Evolutionary conservation across 23 tunicate genomes (phyloP), one percentile per base, ranked within the genome.

Genomic region (Trididemnum clinides): DNA sequence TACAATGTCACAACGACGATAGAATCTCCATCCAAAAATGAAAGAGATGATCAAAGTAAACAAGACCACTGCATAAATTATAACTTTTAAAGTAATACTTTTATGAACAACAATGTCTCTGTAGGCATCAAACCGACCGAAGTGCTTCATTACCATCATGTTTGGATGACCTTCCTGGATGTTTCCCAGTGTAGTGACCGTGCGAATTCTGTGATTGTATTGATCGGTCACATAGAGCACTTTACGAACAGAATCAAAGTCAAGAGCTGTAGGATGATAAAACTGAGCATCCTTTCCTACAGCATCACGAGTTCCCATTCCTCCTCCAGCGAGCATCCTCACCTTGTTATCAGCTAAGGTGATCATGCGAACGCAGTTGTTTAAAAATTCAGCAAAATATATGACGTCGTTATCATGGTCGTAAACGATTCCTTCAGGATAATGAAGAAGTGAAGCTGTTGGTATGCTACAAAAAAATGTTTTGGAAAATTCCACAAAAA

Each of bases 151-250:
- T 19, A 33, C 19, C 64, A 39, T 69, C 28, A n/a, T 5, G 19
- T 50, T 51, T 23, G 62, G 32, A 63, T 58, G 22, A n/a, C 83
- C 75, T 37, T 32, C 19, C 59, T 69, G 33, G 12, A n/a, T 15
- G 33, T 57, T 85, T 4, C 89, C 82, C 23, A 59, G 39, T 1
- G 75, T 51, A 4, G 89, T 74, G 22, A 85, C 81, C 26, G 83
- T 51, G 28, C 89, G 51, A 20, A 85, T 51, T 35, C 83, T 38
- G 76, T 85, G 89, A 28, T 85, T 85, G 34, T 85, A 85, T 78
- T 85, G 89, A 37, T 85, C 89, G 1, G 89, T 62, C 26, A 85
- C 89, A 83, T 85, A 85, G 2, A 85, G 39, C 75, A 85, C n/a
- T n/a, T 39, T 59, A 2, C 37, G 75, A 31, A 21, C 83, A 20